Evolutionary conservation across 2,113 vertebrate genomes (phyloP).

Genomic region (Glareola pratincola): DNA sequence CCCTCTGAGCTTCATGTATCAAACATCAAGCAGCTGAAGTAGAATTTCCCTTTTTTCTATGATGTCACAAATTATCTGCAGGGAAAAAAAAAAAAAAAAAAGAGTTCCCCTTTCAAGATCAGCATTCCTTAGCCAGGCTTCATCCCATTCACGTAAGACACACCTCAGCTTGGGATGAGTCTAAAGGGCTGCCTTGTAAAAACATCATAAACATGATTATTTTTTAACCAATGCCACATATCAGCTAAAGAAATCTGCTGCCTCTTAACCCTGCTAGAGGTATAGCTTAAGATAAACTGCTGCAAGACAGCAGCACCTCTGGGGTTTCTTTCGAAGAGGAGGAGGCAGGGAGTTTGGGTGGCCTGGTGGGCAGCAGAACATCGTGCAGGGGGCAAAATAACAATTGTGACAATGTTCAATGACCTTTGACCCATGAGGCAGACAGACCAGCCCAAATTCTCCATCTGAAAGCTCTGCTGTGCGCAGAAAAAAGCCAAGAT

Average conservation of each 20-base stretch:
- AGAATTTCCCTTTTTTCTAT: background rate
- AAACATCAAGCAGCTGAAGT: background rate
- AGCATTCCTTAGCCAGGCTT: background rate
- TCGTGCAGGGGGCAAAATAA: background rate
- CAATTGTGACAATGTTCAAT: background rate
- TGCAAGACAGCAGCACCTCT: background rate
- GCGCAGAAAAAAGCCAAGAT: background rate
- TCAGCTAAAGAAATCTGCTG: background rate
- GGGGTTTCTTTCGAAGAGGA: background rate
- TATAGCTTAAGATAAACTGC: background rate
- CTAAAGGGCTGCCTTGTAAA: background rate
- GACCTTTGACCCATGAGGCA: background rate
- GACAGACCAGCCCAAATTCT: background rate
- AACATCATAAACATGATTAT: background rate
- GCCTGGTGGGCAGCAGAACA: background rate
- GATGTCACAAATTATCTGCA: background rate
- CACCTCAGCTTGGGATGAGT: background rate
- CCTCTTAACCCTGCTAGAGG: background rate
- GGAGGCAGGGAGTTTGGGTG: background rate
- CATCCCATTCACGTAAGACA: background rate
- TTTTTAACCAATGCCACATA: background rate
- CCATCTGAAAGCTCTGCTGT: background rate
- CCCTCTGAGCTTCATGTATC: background rate
- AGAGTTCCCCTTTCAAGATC: background rate
- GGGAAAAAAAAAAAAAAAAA: too few species aligned